A percentile compares a stretch with the other conserved stretches of the same genome.
These are phyloP conservation scores for Oscheius sp. DNA, from an alignment of 2,888 invertebrate species.

Conservation along the genomic window DNA sequence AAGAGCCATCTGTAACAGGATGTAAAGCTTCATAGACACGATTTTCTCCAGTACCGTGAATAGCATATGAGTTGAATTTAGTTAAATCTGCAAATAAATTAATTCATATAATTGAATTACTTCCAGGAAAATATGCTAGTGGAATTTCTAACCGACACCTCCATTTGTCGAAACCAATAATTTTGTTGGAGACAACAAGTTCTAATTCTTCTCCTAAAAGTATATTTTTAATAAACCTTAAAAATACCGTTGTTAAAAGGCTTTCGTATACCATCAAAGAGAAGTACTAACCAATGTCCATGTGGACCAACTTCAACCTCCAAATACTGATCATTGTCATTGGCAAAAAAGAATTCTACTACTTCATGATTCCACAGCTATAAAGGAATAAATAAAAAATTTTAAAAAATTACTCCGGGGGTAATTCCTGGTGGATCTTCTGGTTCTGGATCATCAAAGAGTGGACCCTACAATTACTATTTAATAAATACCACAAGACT, in stretches of 20 bases:
- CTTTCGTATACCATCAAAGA: conserved; percentile 72
- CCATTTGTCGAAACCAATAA: conserved; percentile 62
- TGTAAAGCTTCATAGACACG: conserved; percentile 73
- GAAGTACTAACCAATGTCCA: conserved; percentile 72
- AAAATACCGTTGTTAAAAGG: conserved; percentile 71
- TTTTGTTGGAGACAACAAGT: conserved; percentile 61
- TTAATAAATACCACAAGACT: neutral
- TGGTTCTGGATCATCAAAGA: conserved; percentile 69
- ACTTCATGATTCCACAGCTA: conserved; percentile 71
- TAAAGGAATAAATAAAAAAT: conserved; percentile 8
- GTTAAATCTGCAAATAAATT: conserved; percentile 69
- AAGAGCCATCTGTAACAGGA: conserved; percentile 71
- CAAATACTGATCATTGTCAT: conserved; percentile 73
- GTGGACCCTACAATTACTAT: conserved; percentile 51
- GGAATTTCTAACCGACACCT: conserved; percentile 73
- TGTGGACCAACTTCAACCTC: conserved; percentile 74
- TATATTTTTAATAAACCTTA: neutral
- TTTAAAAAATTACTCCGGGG: conserved; percentile 45
- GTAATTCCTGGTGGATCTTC: conserved; percentile 61
- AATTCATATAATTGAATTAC: conserved; percentile 37
- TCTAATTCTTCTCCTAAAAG: conserved; percentile 65
- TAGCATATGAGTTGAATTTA: conserved; percentile 75
- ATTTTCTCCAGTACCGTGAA: conserved; percentile 72
- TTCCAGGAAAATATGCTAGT: conserved; percentile 72
- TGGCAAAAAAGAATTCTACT: conserved; percentile 74